Percentiles rank a stretch among this genome's conserved stretches.
These are phyloP conservation scores for Neosilurus mollespiculum DNA, from an alignment of 2,797 vertebrate species.

Conservation along the genomic window DNA sequence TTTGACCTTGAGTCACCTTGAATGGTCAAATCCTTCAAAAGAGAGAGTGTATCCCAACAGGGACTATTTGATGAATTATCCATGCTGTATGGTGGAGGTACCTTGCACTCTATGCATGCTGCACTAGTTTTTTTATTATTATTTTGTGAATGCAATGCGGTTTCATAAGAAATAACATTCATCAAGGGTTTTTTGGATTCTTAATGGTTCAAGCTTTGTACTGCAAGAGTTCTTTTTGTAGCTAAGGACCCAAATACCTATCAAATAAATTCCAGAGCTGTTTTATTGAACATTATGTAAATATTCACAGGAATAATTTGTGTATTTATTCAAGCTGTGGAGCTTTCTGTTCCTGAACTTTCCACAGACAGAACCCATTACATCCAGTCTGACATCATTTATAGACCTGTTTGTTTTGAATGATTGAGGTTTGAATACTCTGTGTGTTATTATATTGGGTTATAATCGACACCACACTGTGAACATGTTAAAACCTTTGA, in stretches of 20 bases:
- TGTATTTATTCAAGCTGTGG: background rate
- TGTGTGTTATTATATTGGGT: background rate
- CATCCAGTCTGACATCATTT: background rate
- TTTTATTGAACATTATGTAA: no score
- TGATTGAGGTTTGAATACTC: background rate
- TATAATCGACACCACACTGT: no score
- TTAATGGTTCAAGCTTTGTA: background rate
- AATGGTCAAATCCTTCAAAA: no score
- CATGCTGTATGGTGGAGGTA: no score
- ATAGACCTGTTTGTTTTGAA: background rate
- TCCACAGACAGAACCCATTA: background rate
- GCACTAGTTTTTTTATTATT: no score
- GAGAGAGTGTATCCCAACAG: no score
- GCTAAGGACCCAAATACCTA: background rate
- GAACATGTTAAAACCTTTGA: background rate
- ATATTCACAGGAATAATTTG: background rate
- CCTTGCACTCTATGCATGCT: no score
- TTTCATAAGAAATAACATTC: background rate
- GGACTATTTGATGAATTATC: no score
- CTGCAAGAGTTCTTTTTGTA: background rate
- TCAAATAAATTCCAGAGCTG: background rate
- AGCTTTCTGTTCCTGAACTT: background rate
- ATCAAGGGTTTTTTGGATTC: background rate
- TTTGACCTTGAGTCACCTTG: no score
- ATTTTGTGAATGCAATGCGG: no score